These are phyloP conservation scores for Trichacis sp. DNA, from an alignment of 2,888 invertebrate genomes.

Conservation along the genomic window DNA sequence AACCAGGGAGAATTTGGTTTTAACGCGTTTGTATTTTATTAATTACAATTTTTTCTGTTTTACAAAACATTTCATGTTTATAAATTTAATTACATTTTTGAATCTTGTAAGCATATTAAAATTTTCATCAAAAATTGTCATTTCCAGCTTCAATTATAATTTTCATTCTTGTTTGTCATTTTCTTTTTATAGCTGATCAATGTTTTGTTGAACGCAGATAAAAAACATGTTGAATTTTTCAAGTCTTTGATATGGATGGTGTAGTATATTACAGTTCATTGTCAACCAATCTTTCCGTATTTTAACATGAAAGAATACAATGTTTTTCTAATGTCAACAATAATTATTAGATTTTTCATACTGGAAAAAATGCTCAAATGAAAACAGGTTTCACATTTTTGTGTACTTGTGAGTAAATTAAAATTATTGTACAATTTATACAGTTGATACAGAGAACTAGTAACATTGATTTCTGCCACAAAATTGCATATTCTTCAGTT, in stretches of 20 bases:
- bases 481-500: neutral
- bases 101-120: neutral
- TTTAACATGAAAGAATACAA: too few relatives aligned
- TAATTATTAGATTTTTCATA: neutral
- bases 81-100: neutral
- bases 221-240: neutral
- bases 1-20: too few relatives aligned
- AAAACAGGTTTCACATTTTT: neutral
- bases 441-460: neutral
- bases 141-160: neutral
- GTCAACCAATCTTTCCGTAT: too few relatives aligned
- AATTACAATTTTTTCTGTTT: neutral
- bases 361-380: neutral
- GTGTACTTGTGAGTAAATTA: neutral
- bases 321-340: neutral
- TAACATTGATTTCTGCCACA: neutral
- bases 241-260: constrained; percentile 4
- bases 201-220: neutral
- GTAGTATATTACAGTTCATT: neutral
- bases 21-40: neutral
- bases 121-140: neutral
- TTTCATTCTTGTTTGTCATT: too few relatives aligned
- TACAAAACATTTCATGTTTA: neutral
- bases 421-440: neutral
- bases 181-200: neutral